phyloP scores from a whole-genome alignment of 2,113 vertebrate genomes.

The Variabilichromis moorii region DNA sequence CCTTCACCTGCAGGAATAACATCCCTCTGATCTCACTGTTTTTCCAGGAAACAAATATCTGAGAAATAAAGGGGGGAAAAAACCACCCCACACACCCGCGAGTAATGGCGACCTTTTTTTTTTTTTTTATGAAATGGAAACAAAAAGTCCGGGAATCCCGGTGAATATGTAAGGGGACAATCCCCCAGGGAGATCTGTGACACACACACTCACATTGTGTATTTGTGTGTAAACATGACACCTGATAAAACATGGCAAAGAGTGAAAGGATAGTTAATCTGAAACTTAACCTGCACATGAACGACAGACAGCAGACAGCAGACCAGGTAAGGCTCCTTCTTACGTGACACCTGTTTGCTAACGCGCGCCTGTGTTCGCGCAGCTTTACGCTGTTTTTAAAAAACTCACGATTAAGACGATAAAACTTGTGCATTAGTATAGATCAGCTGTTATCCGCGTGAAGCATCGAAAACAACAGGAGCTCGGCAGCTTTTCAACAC shows the following conservation, averaged over 20 bases:
- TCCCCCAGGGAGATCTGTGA: background rate
- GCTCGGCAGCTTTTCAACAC: background rate
- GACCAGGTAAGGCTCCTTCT: conserved; percentile 13
- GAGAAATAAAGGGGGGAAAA: background rate
- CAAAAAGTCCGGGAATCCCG: conserved; percentile 24
- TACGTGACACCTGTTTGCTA: background rate
- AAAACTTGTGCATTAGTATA: background rate
- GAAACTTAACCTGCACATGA: background rate
- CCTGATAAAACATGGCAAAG: background rate
- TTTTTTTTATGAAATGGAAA: background rate
- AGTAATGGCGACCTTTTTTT: background rate
- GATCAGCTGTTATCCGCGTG: background rate
- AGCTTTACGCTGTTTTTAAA: background rate
- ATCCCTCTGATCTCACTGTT: background rate
- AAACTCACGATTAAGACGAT: background rate
- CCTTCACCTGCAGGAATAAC: background rate
- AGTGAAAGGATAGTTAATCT: conserved; percentile 5
- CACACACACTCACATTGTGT: background rate
- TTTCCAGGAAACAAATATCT: background rate
- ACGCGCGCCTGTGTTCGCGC: background rate
- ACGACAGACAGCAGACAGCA: background rate
- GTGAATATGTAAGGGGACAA: background rate
- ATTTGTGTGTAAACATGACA: background rate
- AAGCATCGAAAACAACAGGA: background rate
- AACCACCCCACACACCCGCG: background rate